Evolutionary conservation across 1,140 invertebrate species (phyloP).

Genomic region (Cydia amplana): DNA sequence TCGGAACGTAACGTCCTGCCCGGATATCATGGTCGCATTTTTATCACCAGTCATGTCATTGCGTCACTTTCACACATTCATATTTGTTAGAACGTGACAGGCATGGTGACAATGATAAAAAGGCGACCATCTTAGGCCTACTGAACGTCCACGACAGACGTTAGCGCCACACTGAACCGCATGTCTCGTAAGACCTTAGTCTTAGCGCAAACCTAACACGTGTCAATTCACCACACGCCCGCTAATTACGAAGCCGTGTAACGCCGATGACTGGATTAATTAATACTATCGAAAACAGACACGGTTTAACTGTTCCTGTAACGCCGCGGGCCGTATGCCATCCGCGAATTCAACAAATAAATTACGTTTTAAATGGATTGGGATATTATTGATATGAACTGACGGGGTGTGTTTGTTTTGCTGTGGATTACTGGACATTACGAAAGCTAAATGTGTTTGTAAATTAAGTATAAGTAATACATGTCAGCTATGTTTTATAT

Average conservation of each 20-base stretch:
- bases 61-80: too few relatives aligned
- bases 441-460: background rate
- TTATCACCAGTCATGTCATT: too few relatives aligned
- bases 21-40: too few relatives aligned
- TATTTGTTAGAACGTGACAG: too few relatives aligned
- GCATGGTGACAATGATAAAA: too few relatives aligned
- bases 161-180: too few relatives aligned
- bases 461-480: background rate
- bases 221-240: background rate
- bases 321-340: background rate
- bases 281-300: conserved; percentile 21
- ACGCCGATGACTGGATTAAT: background rate
- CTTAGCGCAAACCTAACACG: background rate
- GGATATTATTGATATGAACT: conserved; percentile 7
- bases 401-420: conserved; percentile 1
- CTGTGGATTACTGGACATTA: background rate
- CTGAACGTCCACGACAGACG: too few relatives aligned
- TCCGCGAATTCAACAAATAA: background rate
- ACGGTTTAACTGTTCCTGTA: conserved; percentile 2
- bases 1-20: too few relatives aligned
- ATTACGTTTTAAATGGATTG: conserved; percentile 5
- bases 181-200: too few relatives aligned
- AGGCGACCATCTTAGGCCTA: too few relatives aligned
- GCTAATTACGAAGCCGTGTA: conserved; percentile 6
- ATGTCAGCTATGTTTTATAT: too few relatives aligned